Evolutionary conservation across 2,113 vertebrate genomes (phyloP).

Genomic region (Theropithecus gelada): DNA sequence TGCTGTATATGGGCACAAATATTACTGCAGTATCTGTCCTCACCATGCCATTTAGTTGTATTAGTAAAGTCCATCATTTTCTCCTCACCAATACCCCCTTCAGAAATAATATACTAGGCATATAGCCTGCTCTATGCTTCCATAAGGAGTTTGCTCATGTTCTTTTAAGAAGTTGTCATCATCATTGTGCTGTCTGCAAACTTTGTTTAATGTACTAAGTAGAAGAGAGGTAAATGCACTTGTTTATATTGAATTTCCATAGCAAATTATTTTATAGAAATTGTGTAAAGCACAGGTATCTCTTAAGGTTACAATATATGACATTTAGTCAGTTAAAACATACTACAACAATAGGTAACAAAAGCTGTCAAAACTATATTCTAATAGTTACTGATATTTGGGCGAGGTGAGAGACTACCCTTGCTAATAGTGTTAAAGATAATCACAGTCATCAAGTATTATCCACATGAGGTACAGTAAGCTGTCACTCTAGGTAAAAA

Average conservation of each 20-base stretch:
- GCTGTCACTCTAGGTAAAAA: not conserved
- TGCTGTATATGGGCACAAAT: not conserved
- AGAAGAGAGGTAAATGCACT: not conserved
- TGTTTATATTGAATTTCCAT: not conserved
- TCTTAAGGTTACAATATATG: not conserved
- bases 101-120: not conserved
- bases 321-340: not conserved
- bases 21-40: not conserved
- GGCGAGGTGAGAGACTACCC: not conserved
- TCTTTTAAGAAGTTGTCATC: not conserved
- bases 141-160: not conserved
- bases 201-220: not conserved
- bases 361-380: not conserved
- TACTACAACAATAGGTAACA: not conserved
- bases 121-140: not conserved
- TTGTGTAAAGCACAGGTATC: not conserved
- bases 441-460: not conserved
- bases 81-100: not conserved
- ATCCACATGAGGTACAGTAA: not conserved
- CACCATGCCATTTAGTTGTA: not conserved
- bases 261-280: slow-evolving; percentile 34
- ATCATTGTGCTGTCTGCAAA: not conserved
- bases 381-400: not conserved
- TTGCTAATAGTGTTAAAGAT: not conserved
- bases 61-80: not conserved